Conservation (phyloP, 2,113 vertebrate genomes). For the Lepus americanus region DNA sequence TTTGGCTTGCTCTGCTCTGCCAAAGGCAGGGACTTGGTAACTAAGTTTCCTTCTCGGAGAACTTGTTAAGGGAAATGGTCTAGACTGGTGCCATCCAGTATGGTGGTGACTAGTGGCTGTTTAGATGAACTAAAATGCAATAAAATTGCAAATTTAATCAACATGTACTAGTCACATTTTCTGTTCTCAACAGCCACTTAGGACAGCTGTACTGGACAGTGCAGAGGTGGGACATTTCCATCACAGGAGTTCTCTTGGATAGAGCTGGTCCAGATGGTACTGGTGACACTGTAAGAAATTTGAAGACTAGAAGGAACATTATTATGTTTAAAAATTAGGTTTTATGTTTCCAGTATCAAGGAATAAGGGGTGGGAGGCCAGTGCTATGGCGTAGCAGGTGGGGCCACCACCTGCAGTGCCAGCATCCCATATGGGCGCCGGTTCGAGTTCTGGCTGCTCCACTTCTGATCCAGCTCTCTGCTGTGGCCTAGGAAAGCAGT, state of each 20-base stretch:
- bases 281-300: constrained; percentile 5
- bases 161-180: constrained; percentile 13
- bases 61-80: background rate
- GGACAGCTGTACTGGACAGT: background rate
- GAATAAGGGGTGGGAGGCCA: background rate
- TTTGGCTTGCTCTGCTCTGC: background rate
- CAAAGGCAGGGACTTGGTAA: background rate
- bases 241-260: background rate
- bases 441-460: too few species aligned
- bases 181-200: background rate
- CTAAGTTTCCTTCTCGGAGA: background rate
- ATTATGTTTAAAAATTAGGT: background rate
- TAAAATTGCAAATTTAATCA: background rate
- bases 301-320: background rate
- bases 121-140: background rate
- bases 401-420: too few species aligned
- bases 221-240: background rate
- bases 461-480: too few species aligned
- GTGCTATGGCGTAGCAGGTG: too few species aligned
- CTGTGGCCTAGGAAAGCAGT: too few species aligned
- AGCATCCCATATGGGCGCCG: too few species aligned
- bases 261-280: background rate
- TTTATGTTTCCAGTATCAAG: constrained; percentile 15
- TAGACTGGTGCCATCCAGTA: background rate
- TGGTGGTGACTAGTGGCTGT: background rate